These are phyloP conservation scores for Lucifuga dentata DNA, from an alignment of 2,113 vertebrate species.

Conservation along the genomic window DNA sequence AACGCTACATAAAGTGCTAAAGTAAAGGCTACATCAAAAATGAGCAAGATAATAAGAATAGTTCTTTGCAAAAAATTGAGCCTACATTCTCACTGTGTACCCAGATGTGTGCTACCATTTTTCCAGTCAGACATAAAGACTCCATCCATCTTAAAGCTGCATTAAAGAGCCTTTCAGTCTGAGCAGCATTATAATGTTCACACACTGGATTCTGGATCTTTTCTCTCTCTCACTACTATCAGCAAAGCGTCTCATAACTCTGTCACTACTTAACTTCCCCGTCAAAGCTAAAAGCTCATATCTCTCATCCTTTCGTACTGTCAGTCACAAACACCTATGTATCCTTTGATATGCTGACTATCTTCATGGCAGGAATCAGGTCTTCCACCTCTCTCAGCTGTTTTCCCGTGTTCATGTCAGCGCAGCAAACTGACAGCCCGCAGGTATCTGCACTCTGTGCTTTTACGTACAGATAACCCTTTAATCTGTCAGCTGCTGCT, in stretches of 20 bases:
- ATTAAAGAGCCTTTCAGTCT: too few relatives aligned
- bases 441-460: constrained; percentile 35
- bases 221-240: constrained; percentile 8
- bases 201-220: too few relatives aligned
- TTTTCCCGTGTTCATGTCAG: constrained; percentile 25
- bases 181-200: too few relatives aligned
- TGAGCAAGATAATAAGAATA: too few relatives aligned
- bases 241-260: constrained; percentile 23
- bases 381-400: too few relatives aligned
- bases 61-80: too few relatives aligned
- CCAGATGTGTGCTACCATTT: too few relatives aligned
- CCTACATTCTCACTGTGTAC: too few relatives aligned
- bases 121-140: too few relatives aligned
- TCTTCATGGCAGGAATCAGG: constrained; percentile 29
- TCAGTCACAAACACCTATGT: constrained; percentile 39
- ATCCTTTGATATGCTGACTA: constrained; percentile 40
- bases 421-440: constrained; percentile 44
- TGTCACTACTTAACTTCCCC: neutral
- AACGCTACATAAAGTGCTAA: too few relatives aligned
- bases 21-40: too few relatives aligned
- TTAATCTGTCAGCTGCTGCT: constrained; percentile 58
- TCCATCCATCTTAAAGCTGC: too few relatives aligned
- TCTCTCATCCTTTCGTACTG: constrained; percentile 27
- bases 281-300: constrained; percentile 21
- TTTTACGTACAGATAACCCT: constrained; percentile 51